A percentile compares a stretch with the other conserved stretches of the same genome.
Conservation (phyloP, 1,140 invertebrate species). For the Penaeus vannamei region DNA sequence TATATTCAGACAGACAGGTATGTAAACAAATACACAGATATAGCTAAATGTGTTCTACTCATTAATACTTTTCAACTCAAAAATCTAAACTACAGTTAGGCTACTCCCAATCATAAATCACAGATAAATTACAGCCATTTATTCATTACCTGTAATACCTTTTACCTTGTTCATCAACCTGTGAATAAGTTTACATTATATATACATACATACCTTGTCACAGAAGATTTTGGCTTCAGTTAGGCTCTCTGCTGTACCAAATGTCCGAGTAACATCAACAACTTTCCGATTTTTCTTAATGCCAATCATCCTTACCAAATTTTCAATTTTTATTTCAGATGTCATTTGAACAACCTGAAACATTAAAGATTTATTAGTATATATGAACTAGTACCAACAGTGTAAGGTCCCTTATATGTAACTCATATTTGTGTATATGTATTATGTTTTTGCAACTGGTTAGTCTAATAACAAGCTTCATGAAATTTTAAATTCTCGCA, state of each 20-base stretch:
- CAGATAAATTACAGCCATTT: too few species aligned
- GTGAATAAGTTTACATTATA: slow-evolving; percentile 41
- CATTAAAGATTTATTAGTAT: background rate
- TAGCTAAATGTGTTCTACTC: too few species aligned
- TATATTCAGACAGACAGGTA: background rate
- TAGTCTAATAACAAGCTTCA: too few species aligned
- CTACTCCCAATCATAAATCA: background rate
- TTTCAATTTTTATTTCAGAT: slow-evolving; percentile 68
- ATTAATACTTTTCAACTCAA: too few species aligned
- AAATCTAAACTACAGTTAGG: background rate
- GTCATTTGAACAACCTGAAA: slow-evolving; percentile 76
- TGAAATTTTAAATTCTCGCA: too few species aligned
- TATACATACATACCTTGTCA: slow-evolving; percentile 79
- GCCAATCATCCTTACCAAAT: slow-evolving; percentile 77
- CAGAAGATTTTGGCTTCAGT: slow-evolving; percentile 83
- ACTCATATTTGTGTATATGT: background rate
- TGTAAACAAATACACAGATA: background rate
- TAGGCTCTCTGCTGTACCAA: slow-evolving; percentile 84
- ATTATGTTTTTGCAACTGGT: background rate
- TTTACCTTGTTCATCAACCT: background rate
- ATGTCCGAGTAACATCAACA: slow-evolving; percentile 86
- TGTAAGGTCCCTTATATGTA: background rate
- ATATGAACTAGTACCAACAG: background rate
- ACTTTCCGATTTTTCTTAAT: slow-evolving; percentile 90
- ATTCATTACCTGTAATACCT: too few species aligned